A percentile compares a stretch with the other conserved stretches of the same genome.
These are phyloP conservation scores for Eriosoma lanigerum DNA, from an alignment of 1,140 invertebrate genomes.

Conservation along the genomic window DNA sequence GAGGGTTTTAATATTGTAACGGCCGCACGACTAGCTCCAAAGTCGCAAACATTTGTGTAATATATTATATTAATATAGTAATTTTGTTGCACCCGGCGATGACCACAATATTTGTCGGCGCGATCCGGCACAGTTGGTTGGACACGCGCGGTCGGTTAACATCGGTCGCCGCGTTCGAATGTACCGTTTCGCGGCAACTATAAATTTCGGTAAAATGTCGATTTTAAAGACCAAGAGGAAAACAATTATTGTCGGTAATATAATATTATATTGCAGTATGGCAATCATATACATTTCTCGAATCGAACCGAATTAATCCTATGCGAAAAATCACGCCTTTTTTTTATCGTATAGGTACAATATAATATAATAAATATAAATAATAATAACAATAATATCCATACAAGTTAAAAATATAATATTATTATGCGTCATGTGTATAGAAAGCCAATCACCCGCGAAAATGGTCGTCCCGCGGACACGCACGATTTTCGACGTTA, in stretches of 20 bases:
- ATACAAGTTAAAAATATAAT: neutral
- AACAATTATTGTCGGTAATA: no score
- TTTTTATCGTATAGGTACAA: no score
- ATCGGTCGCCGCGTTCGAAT: neutral
- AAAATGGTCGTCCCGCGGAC: conserved; percentile 17
- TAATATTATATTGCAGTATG: no score
- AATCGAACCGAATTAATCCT: no score
- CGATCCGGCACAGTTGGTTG: conserved; percentile 33
- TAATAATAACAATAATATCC: no score
- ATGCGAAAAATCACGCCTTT: no score
- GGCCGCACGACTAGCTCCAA: neutral
- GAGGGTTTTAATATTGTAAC: conserved; percentile 1
- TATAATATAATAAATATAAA: no score
- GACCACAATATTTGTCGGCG: neutral
- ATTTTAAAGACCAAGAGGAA: no score
- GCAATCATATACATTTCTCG: no score
- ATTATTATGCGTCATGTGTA: neutral
- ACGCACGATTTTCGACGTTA: conserved; percentile 18
- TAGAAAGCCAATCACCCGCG: neutral
- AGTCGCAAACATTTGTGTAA: neutral
- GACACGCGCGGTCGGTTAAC: neutral
- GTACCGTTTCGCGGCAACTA: no score
- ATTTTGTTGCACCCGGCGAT: conserved; percentile 3
- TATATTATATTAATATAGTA: neutral
- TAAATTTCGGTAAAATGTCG: no score